Evolutionary conservation across 2,113 vertebrate species (phyloP), one percentile per base, ranked within the genome.

Genomic region (Furnarius figulus): DNA sequence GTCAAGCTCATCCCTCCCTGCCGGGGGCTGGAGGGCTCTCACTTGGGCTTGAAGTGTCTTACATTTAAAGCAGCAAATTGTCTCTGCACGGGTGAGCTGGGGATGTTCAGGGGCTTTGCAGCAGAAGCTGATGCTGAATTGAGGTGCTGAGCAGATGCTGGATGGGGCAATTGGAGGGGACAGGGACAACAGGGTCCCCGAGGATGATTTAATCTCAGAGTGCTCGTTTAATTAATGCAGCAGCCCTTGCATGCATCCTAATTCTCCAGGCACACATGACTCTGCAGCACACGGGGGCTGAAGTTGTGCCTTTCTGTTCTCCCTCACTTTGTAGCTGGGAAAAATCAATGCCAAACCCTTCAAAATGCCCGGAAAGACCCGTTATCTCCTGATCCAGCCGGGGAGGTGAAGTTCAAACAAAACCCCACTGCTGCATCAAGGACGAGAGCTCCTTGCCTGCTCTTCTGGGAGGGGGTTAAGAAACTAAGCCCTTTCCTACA

Each of bases 261-360:
- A 84, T 55, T 56, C 16, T 33, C 39, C 1, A 3, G 50, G 46
- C 44, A 24, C 6, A 8, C 31, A 40, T 84, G 96, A 94, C 77
- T 79, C 76, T 61, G 85, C 85, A 53, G 81, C 21, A 27, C 1
- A 0, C 3, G 0, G 47, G 53, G 30, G 28, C 27, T 37, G 42
- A 30, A 67, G 42, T 8, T 3, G 9, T 3, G 6, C 52, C 70
- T 49, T 53, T 55, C 40, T 77, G 58, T 47, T 85, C 24, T 61
- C 24, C 53, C 40, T 93, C 8, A 5, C 31, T 80, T 73, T 37
- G 68, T 47, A 71, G 75, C 49, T 39, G 72, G 50, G 61, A 56
- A 91, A 93, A 97, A 97, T 95, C 94, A 5, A 92, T 96, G 90
- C 22, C 13, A 93, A 93, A 42, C 70, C 19, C 63, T 95, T 89